Evolutionary conservation across 1,140 invertebrate species (phyloP), one percentile per base, ranked within the genome.

Genomic region (Anagrus nilaparvatae): DNA sequence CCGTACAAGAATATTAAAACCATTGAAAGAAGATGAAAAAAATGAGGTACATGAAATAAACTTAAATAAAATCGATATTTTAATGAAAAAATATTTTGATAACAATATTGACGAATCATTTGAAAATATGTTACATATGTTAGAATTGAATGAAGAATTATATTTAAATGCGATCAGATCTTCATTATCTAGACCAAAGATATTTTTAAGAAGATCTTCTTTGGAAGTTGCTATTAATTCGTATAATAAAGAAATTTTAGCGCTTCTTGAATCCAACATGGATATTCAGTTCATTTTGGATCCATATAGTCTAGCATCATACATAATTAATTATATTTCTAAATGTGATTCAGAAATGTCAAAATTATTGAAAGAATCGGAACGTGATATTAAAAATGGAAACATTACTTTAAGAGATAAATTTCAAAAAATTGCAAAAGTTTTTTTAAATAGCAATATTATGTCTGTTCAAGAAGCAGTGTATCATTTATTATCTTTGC

Each of bases 401-500:
- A 45, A 50, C 32, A 27, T 5, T n/a, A 33, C n/a, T 21, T 23
- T 48, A 17, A 37, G 32, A 35, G 48, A 56, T 28, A 54, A 45
- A 49, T 43, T 60, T 16, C 27, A 41, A 21, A 52, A 48, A 37
- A 41, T 53, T 34, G 43, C 47, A 7, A 59, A 55, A 38, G 28
- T 47, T 14, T 53, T 59, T 44, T 39, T 57, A 17, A 58, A 59
- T 42, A 40, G 51, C 27, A 51, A 40, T 47, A 25, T 55, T 27
- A 53, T 58, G 44, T 52, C 49, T 10, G 48, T 50, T 12, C 56
- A 63, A 51, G 59, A 61, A 48, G 58, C 55, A 14, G 52, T 46
- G 13, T 56, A 46, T 37, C 42, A 51, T 36, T 18, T 53, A 13
- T 36, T 60, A 35, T 37, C 45, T 3, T 28, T 58, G 17, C 43